Base-by-base conservation (phyloP, 1,140 invertebrate genomes). In the Prorops nasuta region DNA sequence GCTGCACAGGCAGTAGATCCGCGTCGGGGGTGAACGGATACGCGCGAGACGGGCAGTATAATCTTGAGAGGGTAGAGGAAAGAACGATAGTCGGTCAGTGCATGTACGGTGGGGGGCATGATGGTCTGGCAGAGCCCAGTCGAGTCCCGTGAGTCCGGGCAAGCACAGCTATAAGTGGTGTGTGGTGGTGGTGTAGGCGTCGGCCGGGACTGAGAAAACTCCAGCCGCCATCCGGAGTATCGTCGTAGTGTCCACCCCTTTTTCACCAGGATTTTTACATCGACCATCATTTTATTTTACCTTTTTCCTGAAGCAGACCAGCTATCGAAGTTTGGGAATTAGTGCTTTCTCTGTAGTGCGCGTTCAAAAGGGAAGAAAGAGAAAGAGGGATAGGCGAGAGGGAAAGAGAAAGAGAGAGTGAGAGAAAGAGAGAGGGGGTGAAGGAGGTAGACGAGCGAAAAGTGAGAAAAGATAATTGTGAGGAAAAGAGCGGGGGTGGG, bases 61-160 rank as follows among this genome's bases (percentile, higher is more conserved):
- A 17, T 15, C 21, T 22, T 10, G 10, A 4, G 4, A 10, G 10
- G 37, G 39, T 42, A 44, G 44, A 41, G 38, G 48, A 44, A 45
- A 44, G 39, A 47, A 34, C 42, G 43, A 45, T 54, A 54, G 51
- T 44, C 50, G 58, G 51, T 53, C 50, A 54, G 49, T 58, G 52
- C 63, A 56, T 46, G 58, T 49, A 57, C 60, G 46, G 44, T 38
- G 43, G 41, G 42, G 52, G 41, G 58, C 32, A 49, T 24, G 43
- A 49, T 31, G 43, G 57, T 57, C 57, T 60, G 60, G 58, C 56
- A 59, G 62, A 69, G 63, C 71, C 69, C 71, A 76, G 72, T 76
- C 58, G 64, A 69, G 70, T 75, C 72, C 74, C 67, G 72, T 72
- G 70, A 72, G 65, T 75, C 67, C 72, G 72, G 74, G 74, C 62